These are phyloP conservation scores for Periplaneta americana DNA, from an alignment of 1,140 invertebrate genomes.

Conservation along the genomic window DNA sequence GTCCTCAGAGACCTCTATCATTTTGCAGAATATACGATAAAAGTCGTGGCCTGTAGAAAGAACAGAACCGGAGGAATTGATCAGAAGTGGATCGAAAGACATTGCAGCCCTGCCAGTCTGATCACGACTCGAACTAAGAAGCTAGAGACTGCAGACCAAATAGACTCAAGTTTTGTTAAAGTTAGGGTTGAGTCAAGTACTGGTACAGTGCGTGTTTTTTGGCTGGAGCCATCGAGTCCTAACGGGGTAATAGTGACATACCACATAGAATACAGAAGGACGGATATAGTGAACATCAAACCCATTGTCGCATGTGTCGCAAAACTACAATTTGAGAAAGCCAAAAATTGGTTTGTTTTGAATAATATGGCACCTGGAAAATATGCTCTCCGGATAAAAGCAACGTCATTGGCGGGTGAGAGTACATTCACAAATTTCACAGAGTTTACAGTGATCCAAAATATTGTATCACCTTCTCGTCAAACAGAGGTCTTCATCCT, in stretches of 20 bases:
- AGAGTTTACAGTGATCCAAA: slow-evolving; percentile 26
- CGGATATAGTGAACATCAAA: slow-evolving; percentile 26
- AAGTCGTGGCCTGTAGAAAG: slow-evolving; percentile 43
- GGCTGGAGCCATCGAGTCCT: slow-evolving; percentile 51
- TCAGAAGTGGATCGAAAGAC: slow-evolving; percentile 19
- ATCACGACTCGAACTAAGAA: slow-evolving; percentile 33
- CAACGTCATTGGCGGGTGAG: slow-evolving; percentile 54
- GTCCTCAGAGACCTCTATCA: slow-evolving; percentile 33
- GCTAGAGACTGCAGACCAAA: slow-evolving; percentile 32
- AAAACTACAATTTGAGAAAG: slow-evolving; percentile 27
- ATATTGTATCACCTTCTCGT: slow-evolving; percentile 8
- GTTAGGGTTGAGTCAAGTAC: slow-evolving; percentile 22
- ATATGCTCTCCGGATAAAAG: slow-evolving; percentile 54
- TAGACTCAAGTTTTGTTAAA: slow-evolving; percentile 27
- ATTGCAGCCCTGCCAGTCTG: slow-evolving; percentile 19
- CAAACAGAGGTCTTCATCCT: background rate
- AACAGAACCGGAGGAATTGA: slow-evolving; percentile 28
- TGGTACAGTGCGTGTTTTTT: slow-evolving; percentile 40
- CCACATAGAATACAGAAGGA: slow-evolving; percentile 45
- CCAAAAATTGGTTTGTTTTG: slow-evolving; percentile 29
- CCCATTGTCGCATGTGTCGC: slow-evolving; percentile 38
- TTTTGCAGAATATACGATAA: slow-evolving; percentile 43
- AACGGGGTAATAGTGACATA: slow-evolving; percentile 60
- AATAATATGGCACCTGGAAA: slow-evolving; percentile 49
- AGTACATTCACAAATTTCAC: slow-evolving; percentile 43